Conservation (phyloP, 2,888 invertebrate species). For the Arrhopalites spinosus region DNA sequence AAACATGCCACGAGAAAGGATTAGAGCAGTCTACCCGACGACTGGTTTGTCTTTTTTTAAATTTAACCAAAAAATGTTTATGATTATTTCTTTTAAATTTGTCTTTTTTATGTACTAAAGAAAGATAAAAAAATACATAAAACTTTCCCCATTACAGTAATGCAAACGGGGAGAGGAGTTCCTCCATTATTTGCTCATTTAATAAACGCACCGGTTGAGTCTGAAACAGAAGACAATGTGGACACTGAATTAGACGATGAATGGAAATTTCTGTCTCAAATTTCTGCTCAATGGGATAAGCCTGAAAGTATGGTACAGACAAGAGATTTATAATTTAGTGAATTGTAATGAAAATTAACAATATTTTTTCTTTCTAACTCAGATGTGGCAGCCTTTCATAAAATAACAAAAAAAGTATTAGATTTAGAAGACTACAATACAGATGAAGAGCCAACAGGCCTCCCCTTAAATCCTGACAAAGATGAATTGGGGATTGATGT, state of each 20-base stretch:
- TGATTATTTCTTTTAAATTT: neutral
- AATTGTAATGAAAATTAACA: neutral
- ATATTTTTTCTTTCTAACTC: neutral
- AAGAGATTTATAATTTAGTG: neutral
- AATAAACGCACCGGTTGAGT: constrained; percentile 21
- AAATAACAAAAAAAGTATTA: constrained; percentile 8
- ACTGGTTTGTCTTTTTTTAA: neutral
- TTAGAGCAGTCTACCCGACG: constrained; percentile 16
- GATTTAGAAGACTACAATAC: constrained; percentile 5
- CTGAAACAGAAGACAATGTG: neutral
- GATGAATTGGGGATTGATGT: neutral
- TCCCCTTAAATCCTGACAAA: constrained; percentile 8
- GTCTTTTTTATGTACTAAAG: neutral
- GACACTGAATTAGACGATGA: constrained; percentile 15
- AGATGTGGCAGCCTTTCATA: constrained; percentile 21
- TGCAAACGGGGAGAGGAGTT: constrained; percentile 15
- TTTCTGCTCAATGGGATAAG: constrained; percentile 18
- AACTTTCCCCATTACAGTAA: constrained; percentile 1
- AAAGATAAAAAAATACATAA: neutral
- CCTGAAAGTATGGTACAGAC: neutral
- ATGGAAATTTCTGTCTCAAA: constrained; percentile 10
- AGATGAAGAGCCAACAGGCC: no score
- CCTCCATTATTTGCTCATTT: constrained; percentile 25
- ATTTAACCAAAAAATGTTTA: neutral
- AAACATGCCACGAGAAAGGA: constrained; percentile 29